Conservation (phyloP, 2,888 invertebrate species). For the Tetheella fluctuosa region DNA sequence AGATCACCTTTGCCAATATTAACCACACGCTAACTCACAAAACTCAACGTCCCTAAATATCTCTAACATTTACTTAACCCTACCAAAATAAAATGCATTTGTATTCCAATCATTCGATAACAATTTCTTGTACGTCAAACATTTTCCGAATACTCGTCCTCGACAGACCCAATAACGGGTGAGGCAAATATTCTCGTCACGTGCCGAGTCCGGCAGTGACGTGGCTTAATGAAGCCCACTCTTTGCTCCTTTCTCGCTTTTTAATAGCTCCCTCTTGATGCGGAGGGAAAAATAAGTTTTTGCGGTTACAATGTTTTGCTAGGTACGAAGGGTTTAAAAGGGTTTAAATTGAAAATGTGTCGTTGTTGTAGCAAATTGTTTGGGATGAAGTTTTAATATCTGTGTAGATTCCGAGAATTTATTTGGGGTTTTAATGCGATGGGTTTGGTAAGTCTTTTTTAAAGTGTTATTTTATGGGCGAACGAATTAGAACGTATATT, state of each 20-base stretch:
- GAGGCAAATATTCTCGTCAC: constrained; percentile 44
- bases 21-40: not conserved
- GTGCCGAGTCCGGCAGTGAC: constrained; percentile 36
- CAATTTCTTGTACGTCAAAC: constrained; percentile 5
- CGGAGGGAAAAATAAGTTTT: constrained; percentile 37
- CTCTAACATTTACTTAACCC: not conserved
- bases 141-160: constrained; percentile 12
- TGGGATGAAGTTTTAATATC: not conserved
- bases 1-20: too few relatives aligned
- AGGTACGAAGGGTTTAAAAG: constrained; percentile 18
- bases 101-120: constrained; percentile 2
- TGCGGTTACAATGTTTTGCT: constrained; percentile 28
- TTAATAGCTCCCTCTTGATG: constrained; percentile 43
- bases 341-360: constrained; percentile 6
- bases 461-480: not conserved
- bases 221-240: constrained; percentile 50
- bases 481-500: not conserved
- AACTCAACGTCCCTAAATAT: not conserved
- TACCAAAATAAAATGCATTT: constrained; percentile 2
- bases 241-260: constrained; percentile 38
- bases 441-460: not conserved
- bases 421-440: not conserved
- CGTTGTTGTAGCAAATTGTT: constrained; percentile 4
- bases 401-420: not conserved
- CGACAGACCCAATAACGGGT: constrained; percentile 5